Percentiles rank a stretch among this genome's conserved stretches.
Conservation (phyloP, 2,797 vertebrate genomes). For the Cuniculus paca region DNA sequence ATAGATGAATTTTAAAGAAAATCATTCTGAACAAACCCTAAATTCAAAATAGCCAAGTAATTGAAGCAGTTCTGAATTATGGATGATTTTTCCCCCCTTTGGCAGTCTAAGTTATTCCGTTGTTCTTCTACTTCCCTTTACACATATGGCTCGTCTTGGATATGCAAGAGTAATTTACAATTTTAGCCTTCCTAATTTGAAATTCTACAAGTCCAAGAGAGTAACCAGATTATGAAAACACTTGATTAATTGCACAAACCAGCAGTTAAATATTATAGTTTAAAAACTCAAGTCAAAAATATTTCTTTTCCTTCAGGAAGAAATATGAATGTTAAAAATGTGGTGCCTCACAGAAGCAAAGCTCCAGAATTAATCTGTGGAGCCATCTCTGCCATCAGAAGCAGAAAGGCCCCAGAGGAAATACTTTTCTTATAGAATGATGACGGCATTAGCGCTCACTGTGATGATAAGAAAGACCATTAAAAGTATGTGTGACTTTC, state of each 20-base stretch:
- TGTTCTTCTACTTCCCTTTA: slow-evolving; percentile 62
- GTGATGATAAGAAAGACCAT: slow-evolving; percentile 84
- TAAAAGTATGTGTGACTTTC: slow-evolving; percentile 84
- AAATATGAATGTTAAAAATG: slow-evolving; percentile 91
- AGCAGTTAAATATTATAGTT: slow-evolving; percentile 86
- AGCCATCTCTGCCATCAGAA: slow-evolving; percentile 85
- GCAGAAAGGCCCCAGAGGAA: slow-evolving; percentile 87
- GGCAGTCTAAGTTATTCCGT: slow-evolving; percentile 20
- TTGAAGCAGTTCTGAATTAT: slow-evolving; percentile 35
- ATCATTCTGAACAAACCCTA: slow-evolving; percentile 4
- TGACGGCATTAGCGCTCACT: slow-evolving; percentile 85
- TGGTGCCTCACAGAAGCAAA: slow-evolving; percentile 86
- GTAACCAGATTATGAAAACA: slow-evolving; percentile 80
- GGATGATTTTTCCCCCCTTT: background rate
- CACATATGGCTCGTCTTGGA: slow-evolving; percentile 52
- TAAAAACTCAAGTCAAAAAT: slow-evolving; percentile 89
- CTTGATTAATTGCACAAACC: slow-evolving; percentile 81
- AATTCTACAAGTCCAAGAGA: slow-evolving; percentile 80
- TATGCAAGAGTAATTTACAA: slow-evolving; percentile 77
- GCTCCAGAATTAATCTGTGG: slow-evolving; percentile 88
- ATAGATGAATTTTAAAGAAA: slow-evolving; percentile 11
- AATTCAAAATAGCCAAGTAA: slow-evolving; percentile 24
- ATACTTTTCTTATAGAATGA: slow-evolving; percentile 87
- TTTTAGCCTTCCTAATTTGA: slow-evolving; percentile 75
- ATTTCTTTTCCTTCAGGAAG: slow-evolving; percentile 87